Evolutionary conservation across 2,797 vertebrate species (phyloP).

Genomic region (Falco berigora): DNA sequence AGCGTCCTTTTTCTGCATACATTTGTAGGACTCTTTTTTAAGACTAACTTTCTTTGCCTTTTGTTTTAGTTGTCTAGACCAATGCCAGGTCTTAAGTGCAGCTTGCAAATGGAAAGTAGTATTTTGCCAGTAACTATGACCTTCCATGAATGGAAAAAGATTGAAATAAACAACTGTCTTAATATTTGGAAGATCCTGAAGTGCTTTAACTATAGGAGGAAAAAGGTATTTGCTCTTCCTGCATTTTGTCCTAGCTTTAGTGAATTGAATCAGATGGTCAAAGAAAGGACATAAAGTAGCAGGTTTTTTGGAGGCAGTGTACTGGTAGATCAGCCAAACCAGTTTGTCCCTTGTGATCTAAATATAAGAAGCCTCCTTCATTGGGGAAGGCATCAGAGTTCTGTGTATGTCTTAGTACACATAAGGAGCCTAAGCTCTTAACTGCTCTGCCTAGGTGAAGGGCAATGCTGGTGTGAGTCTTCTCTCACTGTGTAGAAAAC

Average conservation of each 20-base stretch:
- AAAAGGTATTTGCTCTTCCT: not conserved
- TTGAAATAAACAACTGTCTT: not conserved
- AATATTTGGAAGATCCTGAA: not conserved
- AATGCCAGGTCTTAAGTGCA: not conserved
- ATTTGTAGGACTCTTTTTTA: not conserved
- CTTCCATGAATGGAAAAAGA: not conserved
- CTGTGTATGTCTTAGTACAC: not conserved
- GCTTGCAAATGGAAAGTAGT: not conserved
- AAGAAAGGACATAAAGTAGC: not conserved
- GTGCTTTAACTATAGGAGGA: not conserved
- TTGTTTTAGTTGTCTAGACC: not conserved
- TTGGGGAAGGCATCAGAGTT: not conserved
- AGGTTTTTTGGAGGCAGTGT: not conserved
- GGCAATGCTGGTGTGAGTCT: not conserved
- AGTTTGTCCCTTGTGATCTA: not conserved
- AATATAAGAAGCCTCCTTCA: not conserved
- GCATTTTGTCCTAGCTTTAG: not conserved
- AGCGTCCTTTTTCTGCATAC: rapidly evolving
- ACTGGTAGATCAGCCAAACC: not conserved
- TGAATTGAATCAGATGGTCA: not conserved
- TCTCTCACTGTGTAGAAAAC: not conserved
- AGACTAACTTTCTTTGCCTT: not conserved
- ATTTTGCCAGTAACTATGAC: not conserved
- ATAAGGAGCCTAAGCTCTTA: not conserved
- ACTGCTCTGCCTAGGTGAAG: not conserved